Percentiles rank a stretch among this genome's conserved stretches.
Evolutionary conservation across 2,113 vertebrate species (phyloP).

Genomic region (Phalacrocorax aristotelis): DNA sequence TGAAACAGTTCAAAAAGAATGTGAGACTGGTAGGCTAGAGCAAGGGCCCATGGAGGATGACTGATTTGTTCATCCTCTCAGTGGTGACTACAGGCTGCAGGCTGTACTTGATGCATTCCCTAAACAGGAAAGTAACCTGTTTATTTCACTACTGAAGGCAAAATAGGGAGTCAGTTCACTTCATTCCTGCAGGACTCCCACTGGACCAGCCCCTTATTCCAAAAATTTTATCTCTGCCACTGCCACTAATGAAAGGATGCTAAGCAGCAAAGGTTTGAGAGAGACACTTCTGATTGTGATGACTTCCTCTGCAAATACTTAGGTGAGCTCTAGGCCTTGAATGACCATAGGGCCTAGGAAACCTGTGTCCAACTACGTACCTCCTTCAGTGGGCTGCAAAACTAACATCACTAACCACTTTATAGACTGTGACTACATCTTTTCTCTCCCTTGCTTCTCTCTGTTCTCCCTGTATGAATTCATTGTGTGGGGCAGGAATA

Average conservation of each 20-base stretch:
- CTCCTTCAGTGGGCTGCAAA: background rate
- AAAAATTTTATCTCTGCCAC: background rate
- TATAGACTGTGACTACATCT: background rate
- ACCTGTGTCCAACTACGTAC: background rate
- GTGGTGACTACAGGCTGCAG: background rate
- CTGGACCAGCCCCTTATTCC: background rate
- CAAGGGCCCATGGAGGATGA: background rate
- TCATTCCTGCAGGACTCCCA: background rate
- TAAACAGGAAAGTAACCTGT: background rate
- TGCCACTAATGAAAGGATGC: background rate
- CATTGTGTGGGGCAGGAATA: background rate
- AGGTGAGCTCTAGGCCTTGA: background rate
- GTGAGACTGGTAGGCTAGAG: background rate
- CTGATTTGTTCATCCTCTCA: background rate
- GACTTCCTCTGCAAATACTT: background rate
- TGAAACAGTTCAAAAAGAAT: background rate
- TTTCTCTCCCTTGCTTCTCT: background rate
- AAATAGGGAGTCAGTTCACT: background rate
- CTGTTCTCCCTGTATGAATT: background rate
- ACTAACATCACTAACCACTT: background rate
- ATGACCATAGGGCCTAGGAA: background rate
- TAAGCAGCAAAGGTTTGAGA: background rate
- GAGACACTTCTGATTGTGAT: background rate
- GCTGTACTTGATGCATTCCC: background rate
- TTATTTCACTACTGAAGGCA: background rate